A percentile compares a stretch with the other conserved stretches of the same genome.
Conservation (phyloP, 2,888 invertebrate genomes). For the Plagodis dolabraria region DNA sequence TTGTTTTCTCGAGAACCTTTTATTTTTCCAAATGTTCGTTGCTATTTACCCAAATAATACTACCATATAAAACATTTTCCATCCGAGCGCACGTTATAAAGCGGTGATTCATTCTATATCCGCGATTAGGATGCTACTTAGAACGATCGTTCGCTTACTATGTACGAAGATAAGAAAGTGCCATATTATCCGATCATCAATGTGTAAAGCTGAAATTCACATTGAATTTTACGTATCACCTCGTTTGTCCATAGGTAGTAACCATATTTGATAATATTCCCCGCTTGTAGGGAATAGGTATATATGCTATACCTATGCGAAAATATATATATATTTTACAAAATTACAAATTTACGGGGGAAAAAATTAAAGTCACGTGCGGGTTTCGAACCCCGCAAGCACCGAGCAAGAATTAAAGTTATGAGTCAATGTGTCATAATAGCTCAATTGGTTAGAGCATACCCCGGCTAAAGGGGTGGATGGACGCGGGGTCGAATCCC, state of each 20-base stretch:
- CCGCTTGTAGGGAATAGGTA: constrained; percentile 37
- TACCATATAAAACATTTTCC: constrained; percentile 34
- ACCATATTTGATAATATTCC: constrained; percentile 30
- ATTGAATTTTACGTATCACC: constrained; percentile 25
- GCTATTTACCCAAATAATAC: constrained; percentile 35
- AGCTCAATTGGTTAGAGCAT: no score
- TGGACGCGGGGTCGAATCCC: no score
- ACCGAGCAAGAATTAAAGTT: no score
- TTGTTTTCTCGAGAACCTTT: constrained; percentile 27
- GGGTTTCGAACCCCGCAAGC: no score
- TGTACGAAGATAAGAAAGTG: constrained; percentile 2
- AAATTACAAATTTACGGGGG: no score
- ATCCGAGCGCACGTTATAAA: constrained; percentile 36
- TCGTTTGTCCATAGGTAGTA: constrained; percentile 18
- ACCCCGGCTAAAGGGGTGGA: no score
- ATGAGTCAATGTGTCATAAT: no score
- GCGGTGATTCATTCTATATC: constrained; percentile 33
- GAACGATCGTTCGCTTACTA: constrained; percentile 5
- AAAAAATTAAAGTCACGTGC: no score
- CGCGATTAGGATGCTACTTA: constrained; percentile 24
- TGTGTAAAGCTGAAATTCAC: constrained; percentile 6
- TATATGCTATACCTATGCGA: no score
- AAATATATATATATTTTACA: no score
- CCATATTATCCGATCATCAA: constrained; percentile 12
- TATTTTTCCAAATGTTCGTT: constrained; percentile 37